These are phyloP conservation scores for Darevskia nairensis DNA, from an alignment of 2,797 vertebrate genomes.

Conservation along the genomic window DNA sequence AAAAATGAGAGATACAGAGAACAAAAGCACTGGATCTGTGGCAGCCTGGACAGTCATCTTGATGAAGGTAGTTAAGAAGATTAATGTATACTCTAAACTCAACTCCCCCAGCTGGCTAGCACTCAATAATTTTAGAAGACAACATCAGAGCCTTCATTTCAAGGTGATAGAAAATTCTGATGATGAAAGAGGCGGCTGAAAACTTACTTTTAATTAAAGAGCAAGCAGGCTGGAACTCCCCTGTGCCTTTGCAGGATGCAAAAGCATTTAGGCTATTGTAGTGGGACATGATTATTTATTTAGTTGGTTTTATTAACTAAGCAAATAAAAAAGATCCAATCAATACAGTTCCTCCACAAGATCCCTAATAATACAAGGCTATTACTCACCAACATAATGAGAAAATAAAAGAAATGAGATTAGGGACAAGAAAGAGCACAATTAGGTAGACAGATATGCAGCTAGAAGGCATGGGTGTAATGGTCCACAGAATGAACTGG, in stretches of 20 bases:
- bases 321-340: conserved; percentile 60
- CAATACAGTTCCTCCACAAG: conserved; percentile 55
- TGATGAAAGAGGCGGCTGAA: conserved; percentile 71
- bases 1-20: conserved; percentile 39
- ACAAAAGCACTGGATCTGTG: conserved; percentile 9
- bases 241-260: conserved; percentile 56
- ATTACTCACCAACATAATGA: conserved; percentile 63
- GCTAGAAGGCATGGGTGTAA: conserved; percentile 47
- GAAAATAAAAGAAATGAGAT: conserved; percentile 68
- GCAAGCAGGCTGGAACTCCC: conserved; percentile 62
- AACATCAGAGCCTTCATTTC: conserved; percentile 69
- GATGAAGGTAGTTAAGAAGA: conserved; percentile 67
- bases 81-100: conserved; percentile 57
- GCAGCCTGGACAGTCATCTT: conserved; percentile 57
- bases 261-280: conserved; percentile 53
- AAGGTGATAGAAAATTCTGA: conserved; percentile 76
- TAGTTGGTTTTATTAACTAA: conserved; percentile 65
- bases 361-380: conserved; percentile 61
- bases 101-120: conserved; percentile 36
- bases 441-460: conserved; percentile 50
- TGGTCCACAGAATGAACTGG: background rate
- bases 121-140: conserved; percentile 71
- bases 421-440: conserved; percentile 56
- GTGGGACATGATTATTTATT: conserved; percentile 65
- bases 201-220: conserved; percentile 77